Conservation (phyloP, 35 echinoderm and acorn worm genomes). For the Diadema setosum region DNA sequence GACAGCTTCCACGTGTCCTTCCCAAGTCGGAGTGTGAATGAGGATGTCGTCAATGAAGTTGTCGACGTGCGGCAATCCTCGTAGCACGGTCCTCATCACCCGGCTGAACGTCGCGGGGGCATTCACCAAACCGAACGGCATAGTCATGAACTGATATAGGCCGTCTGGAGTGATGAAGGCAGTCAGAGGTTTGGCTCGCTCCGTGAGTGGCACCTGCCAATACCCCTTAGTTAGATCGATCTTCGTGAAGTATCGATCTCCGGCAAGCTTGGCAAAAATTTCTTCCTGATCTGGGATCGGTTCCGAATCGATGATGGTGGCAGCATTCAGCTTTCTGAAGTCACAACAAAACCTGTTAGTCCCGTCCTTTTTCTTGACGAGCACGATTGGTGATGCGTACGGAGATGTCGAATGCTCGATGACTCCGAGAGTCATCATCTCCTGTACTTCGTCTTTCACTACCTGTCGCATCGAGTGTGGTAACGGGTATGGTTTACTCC, state of each 20-base stretch:
- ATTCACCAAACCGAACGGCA: conserved; percentile 56
- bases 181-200: too few species aligned
- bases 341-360: conserved; percentile 13
- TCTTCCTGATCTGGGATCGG: conserved; percentile 53
- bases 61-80: not conserved
- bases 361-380: too few species aligned
- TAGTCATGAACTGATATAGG: conserved; percentile 21
- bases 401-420: conserved; percentile 57
- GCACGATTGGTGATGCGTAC: conserved; percentile 48
- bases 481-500: conserved; percentile 42
- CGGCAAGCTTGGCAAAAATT: conserved; percentile 36
- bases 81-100: conserved; percentile 36
- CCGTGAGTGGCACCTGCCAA: too few species aligned
- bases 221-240: conserved; percentile 56
- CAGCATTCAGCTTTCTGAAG: conserved; percentile 12
- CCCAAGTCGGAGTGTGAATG: conserved; percentile 27
- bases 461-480: conserved; percentile 3
- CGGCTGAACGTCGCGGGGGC: conserved; percentile 43
- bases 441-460: conserved; percentile 38
- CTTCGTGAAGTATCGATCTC: conserved; percentile 29
- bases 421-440: too few species aligned
- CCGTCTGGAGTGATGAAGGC: conserved; percentile 32
- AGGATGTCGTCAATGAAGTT: conserved; percentile 59
- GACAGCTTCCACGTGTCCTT: not conserved
- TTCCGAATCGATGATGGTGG: conserved; percentile 18